Conservation (phyloP, 2,888 invertebrate species). For the Atrina japonica region DNA sequence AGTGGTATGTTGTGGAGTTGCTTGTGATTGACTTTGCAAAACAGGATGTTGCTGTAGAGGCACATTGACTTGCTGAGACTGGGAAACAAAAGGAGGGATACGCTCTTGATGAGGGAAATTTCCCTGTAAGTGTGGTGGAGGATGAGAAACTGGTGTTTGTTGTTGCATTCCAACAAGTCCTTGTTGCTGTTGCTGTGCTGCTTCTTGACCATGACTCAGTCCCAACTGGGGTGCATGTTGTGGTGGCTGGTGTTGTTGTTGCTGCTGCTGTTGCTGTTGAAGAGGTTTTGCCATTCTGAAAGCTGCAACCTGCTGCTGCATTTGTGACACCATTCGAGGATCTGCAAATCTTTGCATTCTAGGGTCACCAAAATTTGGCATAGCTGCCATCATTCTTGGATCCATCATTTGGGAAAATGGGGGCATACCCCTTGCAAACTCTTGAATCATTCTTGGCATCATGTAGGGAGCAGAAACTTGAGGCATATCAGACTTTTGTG, state of each 20-base stretch:
- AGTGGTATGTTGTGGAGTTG: no score
- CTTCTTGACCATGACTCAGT: no score
- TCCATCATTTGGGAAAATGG: slow-evolving; percentile 4
- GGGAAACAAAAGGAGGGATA: no score
- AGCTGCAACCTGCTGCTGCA: slow-evolving; percentile 3
- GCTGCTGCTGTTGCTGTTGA: slow-evolving; percentile 9
- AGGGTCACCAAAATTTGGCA: slow-evolving; percentile 1
- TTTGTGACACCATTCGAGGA: slow-evolving; percentile 23
- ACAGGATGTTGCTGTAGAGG: no score
- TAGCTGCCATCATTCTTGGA: slow-evolving; percentile 18
- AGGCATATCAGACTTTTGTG: no score
- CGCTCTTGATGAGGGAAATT: neutral
- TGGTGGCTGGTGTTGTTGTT: slow-evolving; percentile 3
- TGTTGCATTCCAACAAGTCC: neutral
- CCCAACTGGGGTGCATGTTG: no score
- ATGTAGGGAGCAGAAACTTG: neutral
- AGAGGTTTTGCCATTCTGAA: slow-evolving; percentile 19
- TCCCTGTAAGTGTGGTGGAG: slow-evolving; percentile 5
- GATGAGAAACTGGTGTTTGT: slow-evolving; percentile 13
- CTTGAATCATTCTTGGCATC: slow-evolving; percentile 20
- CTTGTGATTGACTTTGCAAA: no score
- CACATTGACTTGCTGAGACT: no score
- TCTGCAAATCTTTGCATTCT: slow-evolving; percentile 15
- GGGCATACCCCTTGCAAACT: slow-evolving; percentile 14
- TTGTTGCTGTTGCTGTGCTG: no score